Percentiles rank a stretch among this genome's conserved stretches.
phyloP scores from a whole-genome alignment of 2,888 invertebrate genomes.

The Micropterix aruncella region DNA sequence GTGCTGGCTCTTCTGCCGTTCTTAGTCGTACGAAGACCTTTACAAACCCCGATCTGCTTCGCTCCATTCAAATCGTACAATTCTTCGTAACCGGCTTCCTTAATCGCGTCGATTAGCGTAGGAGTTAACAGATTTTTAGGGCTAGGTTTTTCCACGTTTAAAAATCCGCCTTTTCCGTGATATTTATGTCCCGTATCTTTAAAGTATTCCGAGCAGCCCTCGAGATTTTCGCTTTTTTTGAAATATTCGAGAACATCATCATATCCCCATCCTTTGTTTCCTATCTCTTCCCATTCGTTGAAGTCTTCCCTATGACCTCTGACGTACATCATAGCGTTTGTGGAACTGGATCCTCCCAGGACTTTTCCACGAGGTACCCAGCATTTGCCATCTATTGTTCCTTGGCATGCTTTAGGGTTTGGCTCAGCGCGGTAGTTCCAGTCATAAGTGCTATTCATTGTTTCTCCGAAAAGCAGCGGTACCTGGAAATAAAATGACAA shows the following conservation, averaged over 20 bases:
- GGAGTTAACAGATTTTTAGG: conserved; percentile 19
- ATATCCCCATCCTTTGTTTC: conserved; percentile 48
- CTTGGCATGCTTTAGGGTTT: conserved; percentile 21
- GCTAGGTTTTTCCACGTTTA: conserved; percentile 26
- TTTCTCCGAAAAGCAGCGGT: conserved; percentile 12
- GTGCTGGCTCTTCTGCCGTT: conserved; percentile 23
- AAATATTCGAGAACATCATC: conserved; percentile 30
- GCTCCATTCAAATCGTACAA: conserved; percentile 22
- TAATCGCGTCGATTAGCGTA: conserved; percentile 25
- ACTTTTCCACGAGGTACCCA: conserved; percentile 44
- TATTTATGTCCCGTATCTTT: conserved; percentile 11
- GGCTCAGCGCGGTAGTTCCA: conserved; percentile 32
- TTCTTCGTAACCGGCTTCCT: conserved; percentile 27
- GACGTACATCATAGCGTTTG: conserved; percentile 52
- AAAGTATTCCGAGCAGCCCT: conserved; percentile 7
- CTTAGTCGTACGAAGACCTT: conserved; percentile 28
- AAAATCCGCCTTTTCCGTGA: conserved; percentile 28
- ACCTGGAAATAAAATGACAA: too few relatives aligned
- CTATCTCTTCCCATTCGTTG: conserved; percentile 44
- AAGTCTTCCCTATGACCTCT: conserved; percentile 49
- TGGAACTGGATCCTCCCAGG: conserved; percentile 48
- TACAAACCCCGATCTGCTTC: conserved; percentile 31
- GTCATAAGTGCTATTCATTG: conserved; percentile 17
- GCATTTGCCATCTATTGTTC: conserved; percentile 22
- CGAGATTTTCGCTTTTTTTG: conserved; percentile 20